Conservation (phyloP, 2,888 invertebrate genomes). For the Microctonus aethiopoides region DNA sequence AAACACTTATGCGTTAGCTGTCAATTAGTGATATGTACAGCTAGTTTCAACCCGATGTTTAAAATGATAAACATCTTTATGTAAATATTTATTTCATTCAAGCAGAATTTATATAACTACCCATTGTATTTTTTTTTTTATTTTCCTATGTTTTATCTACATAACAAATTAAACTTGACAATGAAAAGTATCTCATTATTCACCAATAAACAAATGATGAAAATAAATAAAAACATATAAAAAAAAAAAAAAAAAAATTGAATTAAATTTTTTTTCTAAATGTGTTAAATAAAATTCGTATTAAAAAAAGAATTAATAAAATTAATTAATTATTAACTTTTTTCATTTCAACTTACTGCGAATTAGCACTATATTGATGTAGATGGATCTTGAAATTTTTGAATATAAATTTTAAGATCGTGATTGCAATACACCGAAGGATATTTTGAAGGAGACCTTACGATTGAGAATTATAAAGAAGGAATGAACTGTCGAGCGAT, state of each 20-base stretch:
- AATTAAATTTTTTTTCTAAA: no score
- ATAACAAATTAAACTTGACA: background rate
- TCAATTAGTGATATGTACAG: background rate
- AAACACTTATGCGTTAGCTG: background rate
- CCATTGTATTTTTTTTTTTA: no score
- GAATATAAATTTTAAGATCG: background rate
- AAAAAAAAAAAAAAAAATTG: no score
- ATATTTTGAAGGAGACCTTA: constrained; percentile 39
- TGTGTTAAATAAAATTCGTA: background rate
- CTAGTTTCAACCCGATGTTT: background rate
- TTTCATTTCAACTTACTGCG: background rate
- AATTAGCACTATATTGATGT: background rate
- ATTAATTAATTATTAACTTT: no score
- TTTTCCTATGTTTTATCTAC: background rate
- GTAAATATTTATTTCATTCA: background rate
- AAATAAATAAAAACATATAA: no score
- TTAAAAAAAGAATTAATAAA: background rate
- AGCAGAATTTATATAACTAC: background rate
- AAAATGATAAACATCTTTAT: background rate
- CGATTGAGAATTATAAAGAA: constrained; percentile 53
- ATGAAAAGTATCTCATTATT: background rate
- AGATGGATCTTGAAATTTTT: background rate
- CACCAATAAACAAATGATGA: background rate
- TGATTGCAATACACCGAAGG: background rate
- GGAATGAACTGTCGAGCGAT: constrained; percentile 63